Evolutionary conservation across 2,888 invertebrate genomes (phyloP).

Genomic region (Pandemis cinnamomeana): DNA sequence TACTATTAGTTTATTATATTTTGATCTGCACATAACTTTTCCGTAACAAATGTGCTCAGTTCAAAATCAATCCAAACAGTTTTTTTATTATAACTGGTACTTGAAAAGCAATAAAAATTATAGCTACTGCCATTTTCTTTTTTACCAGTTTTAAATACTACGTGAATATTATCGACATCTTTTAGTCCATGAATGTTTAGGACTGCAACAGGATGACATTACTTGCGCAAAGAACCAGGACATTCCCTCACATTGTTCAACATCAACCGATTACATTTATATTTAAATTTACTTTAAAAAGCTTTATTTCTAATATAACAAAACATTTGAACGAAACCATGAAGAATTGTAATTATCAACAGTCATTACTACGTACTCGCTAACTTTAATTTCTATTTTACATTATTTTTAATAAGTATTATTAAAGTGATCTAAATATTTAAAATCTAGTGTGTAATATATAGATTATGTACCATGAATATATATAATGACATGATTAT

Average conservation of each 20-base stretch:
- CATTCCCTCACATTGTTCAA: slow-evolving; percentile 27
- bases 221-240: not conserved
- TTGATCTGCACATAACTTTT: too few species aligned
- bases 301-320: slow-evolving; percentile 29
- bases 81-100: too few species aligned
- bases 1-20: too few species aligned
- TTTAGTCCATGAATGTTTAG: too few species aligned
- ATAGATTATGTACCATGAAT: slow-evolving; percentile 30
- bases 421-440: slow-evolving; percentile 33
- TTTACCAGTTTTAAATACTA: too few species aligned
- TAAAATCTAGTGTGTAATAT: slow-evolving; percentile 19
- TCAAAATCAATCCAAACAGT: too few species aligned
- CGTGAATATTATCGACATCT: too few species aligned
- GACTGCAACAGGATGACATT: not conserved
- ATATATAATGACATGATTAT: slow-evolving; percentile 38
- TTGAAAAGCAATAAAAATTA: too few species aligned
- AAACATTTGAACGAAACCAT: slow-evolving; percentile 28
- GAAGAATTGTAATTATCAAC: slow-evolving; percentile 33
- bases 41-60: too few species aligned
- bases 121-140: too few species aligned
- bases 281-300: slow-evolving; percentile 28
- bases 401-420: slow-evolving; percentile 17
- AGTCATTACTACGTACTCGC: slow-evolving; percentile 30
- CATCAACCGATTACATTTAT: slow-evolving; percentile 38
- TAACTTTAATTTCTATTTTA: slow-evolving; percentile 36